Evolutionary conservation across 2,888 invertebrate genomes (phyloP).

Genomic region (Tuberolachnus salignus): DNA sequence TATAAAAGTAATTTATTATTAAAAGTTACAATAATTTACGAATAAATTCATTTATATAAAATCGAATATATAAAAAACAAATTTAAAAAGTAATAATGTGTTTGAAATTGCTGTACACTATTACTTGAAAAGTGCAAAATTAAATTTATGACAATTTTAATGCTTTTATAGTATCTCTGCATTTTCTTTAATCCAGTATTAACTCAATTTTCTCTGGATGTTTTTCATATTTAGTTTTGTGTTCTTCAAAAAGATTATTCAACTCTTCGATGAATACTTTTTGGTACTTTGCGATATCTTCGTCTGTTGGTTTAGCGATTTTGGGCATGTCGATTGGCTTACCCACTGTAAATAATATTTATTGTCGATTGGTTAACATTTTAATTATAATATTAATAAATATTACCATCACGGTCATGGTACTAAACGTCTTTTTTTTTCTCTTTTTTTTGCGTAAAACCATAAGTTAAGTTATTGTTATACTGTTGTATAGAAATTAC

Average conservation of each 20-base stretch:
- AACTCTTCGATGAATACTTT: constrained; percentile 74
- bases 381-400: background rate
- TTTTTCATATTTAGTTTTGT: constrained; percentile 75
- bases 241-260: constrained; percentile 77
- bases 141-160: constrained; percentile 13
- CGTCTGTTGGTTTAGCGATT: constrained; percentile 73
- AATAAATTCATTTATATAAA: no score
- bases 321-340: constrained; percentile 78
- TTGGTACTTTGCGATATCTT: constrained; percentile 80
- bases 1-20: no score
- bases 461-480: no score
- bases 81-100: no score
- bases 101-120: no score
- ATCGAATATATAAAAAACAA: no score
- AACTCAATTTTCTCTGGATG: constrained; percentile 67
- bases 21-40: no score
- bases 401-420: background rate
- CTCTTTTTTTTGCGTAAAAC: background rate
- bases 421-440: background rate
- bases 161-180: background rate
- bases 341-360: constrained; percentile 74
- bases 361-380: background rate
- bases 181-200: constrained; percentile 62
- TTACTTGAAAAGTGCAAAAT: background rate
- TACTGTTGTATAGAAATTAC: no score